Evolutionary conservation across 2,888 invertebrate genomes (phyloP).

Genomic region (Hoplodrina blanda): DNA sequence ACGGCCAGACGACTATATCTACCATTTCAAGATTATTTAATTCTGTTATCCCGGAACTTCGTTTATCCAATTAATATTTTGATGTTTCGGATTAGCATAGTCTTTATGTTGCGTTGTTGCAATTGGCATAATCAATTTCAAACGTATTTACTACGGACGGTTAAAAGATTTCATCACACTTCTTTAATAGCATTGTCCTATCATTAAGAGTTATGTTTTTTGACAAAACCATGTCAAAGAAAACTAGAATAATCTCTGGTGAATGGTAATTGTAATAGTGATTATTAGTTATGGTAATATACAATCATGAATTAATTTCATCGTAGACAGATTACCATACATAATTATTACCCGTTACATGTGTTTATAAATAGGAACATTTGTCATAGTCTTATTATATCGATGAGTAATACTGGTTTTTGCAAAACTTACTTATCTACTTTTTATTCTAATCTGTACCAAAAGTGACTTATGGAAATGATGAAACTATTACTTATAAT

Average conservation of each 20-base stretch:
- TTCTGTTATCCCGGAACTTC: conserved; percentile 25
- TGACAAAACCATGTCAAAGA: conserved; percentile 13
- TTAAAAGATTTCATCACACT: conserved; percentile 17
- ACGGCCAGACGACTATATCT: background rate
- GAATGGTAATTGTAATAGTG: background rate
- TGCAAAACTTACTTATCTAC: conserved; percentile 11
- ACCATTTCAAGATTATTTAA: conserved; percentile 17
- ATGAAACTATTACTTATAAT: conserved; percentile 32
- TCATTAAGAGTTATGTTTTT: conserved; percentile 2
- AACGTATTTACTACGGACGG: background rate
- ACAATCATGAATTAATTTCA: conserved; percentile 14
- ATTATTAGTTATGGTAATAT: conserved; percentile 1
- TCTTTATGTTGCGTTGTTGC: background rate
- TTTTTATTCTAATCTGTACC: conserved; percentile 18
- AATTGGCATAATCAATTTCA: conserved; percentile 11
- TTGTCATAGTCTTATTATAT: conserved; percentile 29
- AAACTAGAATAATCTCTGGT: conserved; percentile 8
- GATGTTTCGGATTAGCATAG: conserved; percentile 16
- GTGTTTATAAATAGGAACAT: conserved; percentile 16
- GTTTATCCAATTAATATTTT: conserved; percentile 27
- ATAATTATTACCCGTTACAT: conserved; percentile 8
- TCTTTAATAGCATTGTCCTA: background rate
- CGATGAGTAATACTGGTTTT: background rate
- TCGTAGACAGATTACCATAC: conserved; percentile 2
- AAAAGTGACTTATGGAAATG: conserved; percentile 28